phyloP scores from a whole-genome alignment of 2,113 vertebrate genomes.

The Anhinga rufa region DNA sequence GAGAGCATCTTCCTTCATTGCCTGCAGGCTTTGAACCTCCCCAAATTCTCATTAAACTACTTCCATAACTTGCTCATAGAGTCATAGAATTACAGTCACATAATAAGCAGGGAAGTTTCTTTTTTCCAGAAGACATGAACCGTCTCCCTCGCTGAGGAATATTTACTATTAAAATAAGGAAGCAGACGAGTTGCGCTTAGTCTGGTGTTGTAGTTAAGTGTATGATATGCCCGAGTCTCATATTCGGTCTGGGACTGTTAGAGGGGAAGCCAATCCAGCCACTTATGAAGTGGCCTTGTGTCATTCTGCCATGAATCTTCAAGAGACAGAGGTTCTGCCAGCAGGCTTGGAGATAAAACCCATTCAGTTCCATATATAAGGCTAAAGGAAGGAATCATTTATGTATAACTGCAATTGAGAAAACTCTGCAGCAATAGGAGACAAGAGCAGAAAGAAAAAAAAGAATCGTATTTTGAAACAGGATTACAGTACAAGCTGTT shows the following conservation, averaged over 20 bases:
- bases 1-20: constrained; percentile 3
- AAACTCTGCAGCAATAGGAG: not conserved
- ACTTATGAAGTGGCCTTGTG: not conserved
- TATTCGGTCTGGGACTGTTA: not conserved
- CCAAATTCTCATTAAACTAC: constrained; percentile 31
- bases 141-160: not conserved
- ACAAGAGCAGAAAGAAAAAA: not conserved
- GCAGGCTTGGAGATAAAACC: not conserved
- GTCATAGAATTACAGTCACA: not conserved
- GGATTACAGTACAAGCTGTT: not conserved
- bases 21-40: constrained; percentile 36
- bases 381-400: not conserved
- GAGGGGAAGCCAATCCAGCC: not conserved
- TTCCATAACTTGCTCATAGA: not conserved
- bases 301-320: not conserved
- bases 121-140: not conserved
- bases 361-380: not conserved
- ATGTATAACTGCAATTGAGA: not conserved
- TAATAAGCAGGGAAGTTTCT: not conserved
- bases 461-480: not conserved
- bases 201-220: not conserved
- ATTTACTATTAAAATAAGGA: not conserved
- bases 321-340: not conserved
- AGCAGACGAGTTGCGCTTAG: not conserved
- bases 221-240: too few relatives aligned